Evolutionary conservation across 1,140 invertebrate species (phyloP).

Genomic region (Megalonaias nervosa): DNA sequence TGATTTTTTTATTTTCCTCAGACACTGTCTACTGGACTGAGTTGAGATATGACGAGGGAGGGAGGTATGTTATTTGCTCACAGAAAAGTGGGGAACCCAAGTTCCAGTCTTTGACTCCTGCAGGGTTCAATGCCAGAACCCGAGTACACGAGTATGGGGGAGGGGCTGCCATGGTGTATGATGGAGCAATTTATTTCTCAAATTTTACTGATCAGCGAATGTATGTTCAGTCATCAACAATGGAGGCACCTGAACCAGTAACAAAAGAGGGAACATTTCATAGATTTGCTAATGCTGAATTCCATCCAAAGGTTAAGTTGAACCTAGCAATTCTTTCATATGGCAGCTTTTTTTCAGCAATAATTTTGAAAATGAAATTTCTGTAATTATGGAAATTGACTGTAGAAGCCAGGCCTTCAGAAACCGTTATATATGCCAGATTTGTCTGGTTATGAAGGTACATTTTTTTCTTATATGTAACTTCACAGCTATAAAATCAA

Average conservation of each 20-base stretch:
- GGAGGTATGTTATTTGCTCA: conserved; percentile 63
- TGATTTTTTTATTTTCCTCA: conserved; percentile 31
- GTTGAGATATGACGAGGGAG: conserved; percentile 59
- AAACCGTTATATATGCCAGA: background rate
- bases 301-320: conserved; percentile 43
- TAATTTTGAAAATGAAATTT: background rate
- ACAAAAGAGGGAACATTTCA: conserved; percentile 47
- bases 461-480: too few relatives aligned
- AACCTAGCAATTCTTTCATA: background rate
- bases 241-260: conserved; percentile 43
- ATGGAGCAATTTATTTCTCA: conserved; percentile 63
- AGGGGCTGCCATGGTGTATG: conserved; percentile 65
- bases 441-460: too few relatives aligned
- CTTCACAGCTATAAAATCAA: too few relatives aligned
- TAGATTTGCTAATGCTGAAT: conserved; percentile 63
- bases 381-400: conserved; percentile 4
- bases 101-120: conserved; percentile 58
- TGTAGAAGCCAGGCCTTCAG: background rate
- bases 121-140: conserved; percentile 63
- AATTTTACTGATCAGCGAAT: conserved; percentile 65
- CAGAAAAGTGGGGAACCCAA: conserved; percentile 33
- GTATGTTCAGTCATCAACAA: conserved; percentile 54
- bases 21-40: conserved; percentile 66
- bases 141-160: conserved; percentile 73
- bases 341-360: background rate